Base-by-base conservation (phyloP, 2,888 invertebrate species). In the Oscheius onirici region DNA sequence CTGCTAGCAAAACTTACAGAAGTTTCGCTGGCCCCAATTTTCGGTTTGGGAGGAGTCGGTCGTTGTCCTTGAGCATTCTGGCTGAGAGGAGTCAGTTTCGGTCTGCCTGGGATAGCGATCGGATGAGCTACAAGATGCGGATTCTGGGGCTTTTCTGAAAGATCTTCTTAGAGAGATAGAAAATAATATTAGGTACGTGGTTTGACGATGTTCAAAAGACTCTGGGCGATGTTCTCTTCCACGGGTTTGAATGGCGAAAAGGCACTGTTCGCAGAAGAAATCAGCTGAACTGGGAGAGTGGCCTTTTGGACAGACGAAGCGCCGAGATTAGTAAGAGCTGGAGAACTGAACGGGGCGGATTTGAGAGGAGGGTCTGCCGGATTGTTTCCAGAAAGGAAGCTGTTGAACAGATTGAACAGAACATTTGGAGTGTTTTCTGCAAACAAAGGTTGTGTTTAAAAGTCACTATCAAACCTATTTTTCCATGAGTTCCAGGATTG, bases 191-290 rank as follows among this genome's bases (percentile, higher is more conserved):
- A 20, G 22, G 28, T 57, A 69, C 69, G 26, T 13, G 58, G 17
- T 13, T 58, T 57, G 57, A 58, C 49, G 6, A 69, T 69, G 51
- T 69, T 54, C 22, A 69, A 40, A 22, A 69, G 43, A 51, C 58
- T 69, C 24, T 52, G 52, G 26, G 69, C 69, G 10, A 54, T 17
- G 28, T 54, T 55, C 20, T 67, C 54, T 17, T 60, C 58, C 15
- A 69, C 69, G 10, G 69, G 69, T 24, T 57, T 51, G 58, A 69
- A 69, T 8, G 51, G 69, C 8, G 69, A 52, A 49, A 54, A 69
- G 28, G 52, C 57, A n/a, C 43, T 49, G 20, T 46, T 46, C 2
- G 46, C 24, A 17, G 63, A 49, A 26, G 63, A 24, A 17, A 49
- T 49, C 34, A 6, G 34, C 8, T 34, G 34, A 8, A 8, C 34